Evolutionary conservation across 2,797 vertebrate species (phyloP).

Genomic region (Alcedo quadribrachys): DNA sequence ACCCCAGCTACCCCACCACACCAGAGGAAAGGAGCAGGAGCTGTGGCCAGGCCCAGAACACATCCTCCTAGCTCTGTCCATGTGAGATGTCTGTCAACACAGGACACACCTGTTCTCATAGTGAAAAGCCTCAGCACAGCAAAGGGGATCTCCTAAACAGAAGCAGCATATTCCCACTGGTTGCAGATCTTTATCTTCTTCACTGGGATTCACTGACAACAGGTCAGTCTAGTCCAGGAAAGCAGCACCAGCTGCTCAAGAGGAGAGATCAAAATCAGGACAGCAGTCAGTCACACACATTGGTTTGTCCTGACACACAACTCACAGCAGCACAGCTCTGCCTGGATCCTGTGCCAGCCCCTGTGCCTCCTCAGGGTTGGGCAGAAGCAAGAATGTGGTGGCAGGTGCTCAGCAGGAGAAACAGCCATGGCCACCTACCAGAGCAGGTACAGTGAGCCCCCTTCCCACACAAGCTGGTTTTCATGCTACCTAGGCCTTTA

Average conservation of each 20-base stretch:
- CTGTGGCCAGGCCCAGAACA: background rate
- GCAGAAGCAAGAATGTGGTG: background rate
- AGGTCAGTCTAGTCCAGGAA: background rate
- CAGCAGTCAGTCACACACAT: too few species aligned
- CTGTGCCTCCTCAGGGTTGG: rapidly evolving
- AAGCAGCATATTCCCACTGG: rapidly evolving
- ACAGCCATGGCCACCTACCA: background rate
- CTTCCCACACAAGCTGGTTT: background rate
- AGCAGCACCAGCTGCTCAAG: rapidly evolving
- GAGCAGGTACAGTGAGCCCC: background rate
- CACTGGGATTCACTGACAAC: background rate
- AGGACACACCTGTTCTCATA: background rate
- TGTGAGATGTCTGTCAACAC: background rate
- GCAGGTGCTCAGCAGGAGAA: background rate
- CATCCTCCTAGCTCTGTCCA: background rate
- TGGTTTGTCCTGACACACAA: background rate
- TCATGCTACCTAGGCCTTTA: background rate
- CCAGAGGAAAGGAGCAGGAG: background rate
- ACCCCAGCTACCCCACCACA: background rate
- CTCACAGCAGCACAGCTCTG: rapidly evolving
- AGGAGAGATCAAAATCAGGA: background rate
- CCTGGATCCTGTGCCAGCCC: background rate
- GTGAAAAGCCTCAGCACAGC: background rate
- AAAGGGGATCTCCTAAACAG: background rate
- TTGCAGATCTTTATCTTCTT: background rate